Conservation (phyloP, 2,888 invertebrate species). For the Troides aeacus region DNA sequence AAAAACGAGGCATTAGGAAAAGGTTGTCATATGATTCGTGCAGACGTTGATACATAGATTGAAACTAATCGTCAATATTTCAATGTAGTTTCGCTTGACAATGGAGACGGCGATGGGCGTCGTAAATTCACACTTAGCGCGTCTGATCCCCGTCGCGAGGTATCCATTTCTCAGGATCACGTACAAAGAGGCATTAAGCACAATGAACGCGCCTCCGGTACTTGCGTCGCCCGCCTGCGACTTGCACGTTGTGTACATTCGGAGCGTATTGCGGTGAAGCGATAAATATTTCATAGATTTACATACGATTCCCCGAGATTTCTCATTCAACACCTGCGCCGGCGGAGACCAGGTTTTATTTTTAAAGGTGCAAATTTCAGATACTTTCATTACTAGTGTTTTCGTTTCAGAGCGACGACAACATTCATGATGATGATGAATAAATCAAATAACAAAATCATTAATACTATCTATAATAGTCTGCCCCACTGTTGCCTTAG, state of each 20-base stretch:
- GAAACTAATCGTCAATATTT: constrained; percentile 20
- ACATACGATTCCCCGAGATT: not conserved
- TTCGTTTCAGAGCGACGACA: not conserved
- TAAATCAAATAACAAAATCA: no score
- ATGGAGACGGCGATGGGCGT: constrained; percentile 34
- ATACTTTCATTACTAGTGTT: not conserved
- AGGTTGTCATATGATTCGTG: not conserved
- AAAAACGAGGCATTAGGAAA: no score
- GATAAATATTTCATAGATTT: constrained; percentile 2
- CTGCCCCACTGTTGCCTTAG: no score
- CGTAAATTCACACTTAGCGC: constrained; percentile 60
- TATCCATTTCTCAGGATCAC: constrained; percentile 60
- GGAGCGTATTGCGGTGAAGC: not conserved
- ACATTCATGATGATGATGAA: no score
- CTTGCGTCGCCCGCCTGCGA: constrained; percentile 8
- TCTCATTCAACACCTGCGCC: not conserved
- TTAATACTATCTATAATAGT: no score
- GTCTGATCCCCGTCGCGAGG: constrained; percentile 40
- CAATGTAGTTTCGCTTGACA: constrained; percentile 1
- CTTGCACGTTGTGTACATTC: not conserved
- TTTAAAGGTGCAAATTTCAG: not conserved
- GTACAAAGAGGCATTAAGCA: constrained; percentile 38
- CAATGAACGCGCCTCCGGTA: constrained; percentile 7
- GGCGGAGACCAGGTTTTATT: not conserved
- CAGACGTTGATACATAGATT: not conserved